Evolutionary conservation across 2,797 vertebrate species (phyloP).

Genomic region (Catamblyrhynchus diadema): DNA sequence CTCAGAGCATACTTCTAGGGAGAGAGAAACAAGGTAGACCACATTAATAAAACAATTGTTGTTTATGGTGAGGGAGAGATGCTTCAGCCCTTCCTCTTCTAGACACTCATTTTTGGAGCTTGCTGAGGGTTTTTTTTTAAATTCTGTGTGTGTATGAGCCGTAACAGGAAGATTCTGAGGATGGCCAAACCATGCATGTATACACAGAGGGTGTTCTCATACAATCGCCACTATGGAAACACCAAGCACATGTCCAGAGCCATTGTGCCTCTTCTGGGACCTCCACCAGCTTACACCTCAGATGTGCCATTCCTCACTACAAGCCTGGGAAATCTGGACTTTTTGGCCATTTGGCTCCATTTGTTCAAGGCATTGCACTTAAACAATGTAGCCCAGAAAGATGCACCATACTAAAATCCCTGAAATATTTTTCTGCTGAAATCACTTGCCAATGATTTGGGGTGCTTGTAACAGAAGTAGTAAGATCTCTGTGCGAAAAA

Average conservation of each 20-base stretch:
- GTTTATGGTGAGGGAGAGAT: not conserved
- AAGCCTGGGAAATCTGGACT: not conserved
- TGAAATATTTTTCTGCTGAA: not conserved
- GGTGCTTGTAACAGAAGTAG: not conserved
- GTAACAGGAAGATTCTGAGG: not conserved
- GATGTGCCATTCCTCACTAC: not conserved
- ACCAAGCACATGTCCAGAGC: not conserved
- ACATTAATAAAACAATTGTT: not conserved
- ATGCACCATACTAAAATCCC: not conserved
- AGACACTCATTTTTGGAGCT: not conserved
- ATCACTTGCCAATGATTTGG: not conserved
- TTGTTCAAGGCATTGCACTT: not conserved
- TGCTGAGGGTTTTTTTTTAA: not conserved
- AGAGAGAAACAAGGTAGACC: not conserved
- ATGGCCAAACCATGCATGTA: not conserved
- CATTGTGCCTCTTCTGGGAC: not conserved
- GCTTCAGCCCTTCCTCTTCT: not conserved
- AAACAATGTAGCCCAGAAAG: not conserved
- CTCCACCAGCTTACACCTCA: accelerated
- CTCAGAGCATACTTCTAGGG: not conserved
- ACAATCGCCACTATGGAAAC: not conserved
- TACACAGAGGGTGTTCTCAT: not conserved
- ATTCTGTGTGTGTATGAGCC: not conserved
- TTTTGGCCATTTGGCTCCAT: not conserved
- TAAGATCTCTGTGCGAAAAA: not conserved